Base-by-base conservation (phyloP, 2,797 vertebrate species). In the Atherinosoma microstoma region DNA sequence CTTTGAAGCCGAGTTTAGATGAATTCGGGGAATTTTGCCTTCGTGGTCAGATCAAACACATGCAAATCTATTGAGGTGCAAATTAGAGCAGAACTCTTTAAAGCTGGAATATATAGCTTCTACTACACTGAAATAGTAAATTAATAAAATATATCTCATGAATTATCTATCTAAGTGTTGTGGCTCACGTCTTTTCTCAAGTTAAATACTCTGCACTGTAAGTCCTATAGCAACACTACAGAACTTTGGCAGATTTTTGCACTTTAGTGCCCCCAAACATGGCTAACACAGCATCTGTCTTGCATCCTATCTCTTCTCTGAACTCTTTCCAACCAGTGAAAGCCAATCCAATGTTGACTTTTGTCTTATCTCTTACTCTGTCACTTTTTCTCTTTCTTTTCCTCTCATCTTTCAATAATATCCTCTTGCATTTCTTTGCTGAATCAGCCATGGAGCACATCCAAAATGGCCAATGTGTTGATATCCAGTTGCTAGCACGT, bases 1-100 rank as follows among this genome's bases (percentile, higher is more conserved):
- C 64, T 87, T 80, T 80, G 80, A 87, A 78, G 75, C 60, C 3
- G 16, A 51, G 53, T 32, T 67, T 4, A 75, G 65, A 71, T 59
- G 59, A 77, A 54, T 61, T n/a, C 1, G 0, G 38, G 18, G 30
- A 54, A 64, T 18, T 27, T 35, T 22, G 36, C 63, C 49, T 57
- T 0, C 22, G 34, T 49, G 78, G 68, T 79, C 80, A 47, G 60
- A 76, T 84, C 71, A 76, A 75, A 83, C 34, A 15, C 56, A 32
- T 1, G 38, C 30, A 35, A 51, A 54, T 56, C 29, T 29, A 42
- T 18, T 1, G 53, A 75, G 62, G 63, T 76, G 54, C 27, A 13
- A 67, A 84, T 75, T 20, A 73, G 29, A 30, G 0, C 53, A 15
- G 42, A 42, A 36, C 51, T 42, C 51, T 70, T 74, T 59, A 49